These are phyloP conservation scores for Mus spretus DNA, from an alignment of 2,797 vertebrate species.

Conservation along the genomic window DNA sequence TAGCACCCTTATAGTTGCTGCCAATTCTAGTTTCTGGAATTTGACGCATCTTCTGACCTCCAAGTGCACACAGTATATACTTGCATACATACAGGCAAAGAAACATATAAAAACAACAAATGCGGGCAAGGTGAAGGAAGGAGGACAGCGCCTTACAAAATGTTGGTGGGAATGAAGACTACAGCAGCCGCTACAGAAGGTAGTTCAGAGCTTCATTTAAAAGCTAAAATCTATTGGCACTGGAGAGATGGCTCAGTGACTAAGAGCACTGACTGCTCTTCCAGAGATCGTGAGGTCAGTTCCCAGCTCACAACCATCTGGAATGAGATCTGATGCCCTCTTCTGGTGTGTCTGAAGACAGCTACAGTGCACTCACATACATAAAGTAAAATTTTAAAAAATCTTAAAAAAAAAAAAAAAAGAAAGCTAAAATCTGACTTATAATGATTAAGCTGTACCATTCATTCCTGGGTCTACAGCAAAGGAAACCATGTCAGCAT, in stretches of 20 bases:
- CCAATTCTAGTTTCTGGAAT: neutral
- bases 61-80: neutral
- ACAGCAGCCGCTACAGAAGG: neutral
- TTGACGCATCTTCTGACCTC: neutral
- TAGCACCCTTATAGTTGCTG: too few species aligned
- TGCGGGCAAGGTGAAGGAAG: neutral
- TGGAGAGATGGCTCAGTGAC: too few species aligned
- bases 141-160: neutral
- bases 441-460: neutral
- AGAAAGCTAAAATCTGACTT: too few species aligned
- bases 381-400: too few species aligned
- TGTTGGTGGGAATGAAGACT: neutral
- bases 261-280: too few species aligned
- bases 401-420: too few species aligned
- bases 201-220: neutral
- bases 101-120: neutral
- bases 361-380: too few species aligned
- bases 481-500: neutral
- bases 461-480: neutral
- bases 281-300: too few species aligned
- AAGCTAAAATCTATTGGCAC: neutral
- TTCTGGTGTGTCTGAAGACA: too few species aligned
- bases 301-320: too few species aligned
- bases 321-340: too few species aligned
- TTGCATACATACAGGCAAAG: neutral